Percentiles rank a stretch among this genome's conserved stretches.
phyloP scores from a whole-genome alignment of 2,797 vertebrate species.

The Gephyroberyx darwinii region DNA sequence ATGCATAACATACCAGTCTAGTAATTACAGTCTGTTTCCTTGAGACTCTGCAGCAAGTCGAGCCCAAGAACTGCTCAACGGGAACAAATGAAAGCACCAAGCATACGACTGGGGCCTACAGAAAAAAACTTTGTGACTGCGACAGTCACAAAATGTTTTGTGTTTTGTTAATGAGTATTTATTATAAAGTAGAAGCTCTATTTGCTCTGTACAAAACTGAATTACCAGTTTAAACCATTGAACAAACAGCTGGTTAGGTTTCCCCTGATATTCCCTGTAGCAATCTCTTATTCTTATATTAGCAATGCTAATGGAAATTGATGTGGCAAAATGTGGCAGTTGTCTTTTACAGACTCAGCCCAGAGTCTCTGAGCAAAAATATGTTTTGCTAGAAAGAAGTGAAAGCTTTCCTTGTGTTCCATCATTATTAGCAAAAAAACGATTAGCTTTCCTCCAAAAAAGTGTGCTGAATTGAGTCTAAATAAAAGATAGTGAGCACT shows the following conservation, averaged over 20 bases:
- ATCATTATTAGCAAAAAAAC: too few relatives aligned
- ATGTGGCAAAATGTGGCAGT: background rate
- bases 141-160: too few relatives aligned
- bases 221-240: background rate
- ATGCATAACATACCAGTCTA: background rate
- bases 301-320: background rate
- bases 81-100: constrained; percentile 2
- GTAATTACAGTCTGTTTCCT: background rate
- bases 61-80: background rate
- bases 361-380: too few relatives aligned
- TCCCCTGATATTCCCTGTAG: background rate
- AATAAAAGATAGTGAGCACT: too few relatives aligned
- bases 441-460: too few relatives aligned
- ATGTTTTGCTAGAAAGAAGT: too few relatives aligned
- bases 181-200: background rate
- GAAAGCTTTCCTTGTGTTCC: too few relatives aligned
- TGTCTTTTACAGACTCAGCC: background rate
- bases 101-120: background rate
- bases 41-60: background rate
- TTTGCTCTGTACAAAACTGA: background rate
- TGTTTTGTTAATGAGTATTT: background rate
- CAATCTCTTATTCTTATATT: background rate
- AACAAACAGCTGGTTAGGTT: background rate
- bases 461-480: too few relatives aligned
- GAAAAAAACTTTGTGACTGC: background rate